Base-by-base conservation (phyloP, 2,797 vertebrate genomes). In the Smutsia gigantea region DNA sequence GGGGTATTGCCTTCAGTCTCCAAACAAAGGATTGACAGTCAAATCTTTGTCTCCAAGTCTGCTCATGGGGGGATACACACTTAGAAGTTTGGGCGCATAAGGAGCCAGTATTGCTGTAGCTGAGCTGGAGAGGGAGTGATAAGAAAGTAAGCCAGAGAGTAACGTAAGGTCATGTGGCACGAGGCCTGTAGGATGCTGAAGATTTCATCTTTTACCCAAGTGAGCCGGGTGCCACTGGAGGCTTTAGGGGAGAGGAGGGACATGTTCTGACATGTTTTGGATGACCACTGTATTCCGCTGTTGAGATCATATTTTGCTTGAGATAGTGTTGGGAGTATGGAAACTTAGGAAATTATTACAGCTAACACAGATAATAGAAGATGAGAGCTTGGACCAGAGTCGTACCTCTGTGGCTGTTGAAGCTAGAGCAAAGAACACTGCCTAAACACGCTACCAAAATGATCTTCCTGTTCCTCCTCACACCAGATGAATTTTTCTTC, bases 121-220 rank as follows among this genome's bases (percentile, higher is more conserved):
- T 5, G 9, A 11, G 14, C 10, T 0, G 5, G 0, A 8, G 29
- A n/a, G 2, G 6, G 15, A 55, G 1, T 5, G 15, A 18, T 42
- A 42, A 86, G 71, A 59, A 31, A 74, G 42, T 42, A 49, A 42
- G 27, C 71, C 66, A 25, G 53, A 87, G 19, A 49, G 6, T n/a
- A 23, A 46, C 25, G 11, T 2, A 12, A 42, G 18, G 39, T 18
- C 51, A 46, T 0, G 0, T 25, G 23, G 46, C 42, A 39, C 64
- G 39, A 64, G n/a, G 49, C n/a, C 27, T 27, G 13, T 7, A n/a
- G 23, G 42, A 77, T 1, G 5, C 17, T 31, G 13, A 12, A 39
- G 25, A 37, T 12, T 12, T 57, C 59, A 31, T 19, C 7, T 57
- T 59, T 63, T 11, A 23, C 2, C 53, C 29, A 63, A 31, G 63